Conservation (phyloP, 2,113 vertebrate genomes). For the Leptosomus discolor region DNA sequence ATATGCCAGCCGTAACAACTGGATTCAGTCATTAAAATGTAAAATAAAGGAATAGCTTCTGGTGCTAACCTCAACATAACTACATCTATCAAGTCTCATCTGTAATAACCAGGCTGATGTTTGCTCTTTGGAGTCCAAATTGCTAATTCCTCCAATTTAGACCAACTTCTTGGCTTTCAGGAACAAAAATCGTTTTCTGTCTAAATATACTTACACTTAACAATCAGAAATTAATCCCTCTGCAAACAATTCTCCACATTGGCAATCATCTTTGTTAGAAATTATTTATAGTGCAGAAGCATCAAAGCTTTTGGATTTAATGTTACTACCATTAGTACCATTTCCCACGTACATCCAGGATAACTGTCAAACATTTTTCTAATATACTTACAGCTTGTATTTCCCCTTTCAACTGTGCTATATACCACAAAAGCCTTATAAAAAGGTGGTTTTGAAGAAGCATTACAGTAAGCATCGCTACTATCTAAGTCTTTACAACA, state of each 20-base stretch:
- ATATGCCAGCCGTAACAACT: neutral
- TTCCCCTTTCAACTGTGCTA: neutral
- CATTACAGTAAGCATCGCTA: neutral
- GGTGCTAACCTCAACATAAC: neutral
- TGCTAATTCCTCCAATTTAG: slow-evolving; percentile 28
- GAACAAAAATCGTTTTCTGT: slow-evolving; percentile 38
- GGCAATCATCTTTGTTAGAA: neutral
- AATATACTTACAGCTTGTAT: accelerated
- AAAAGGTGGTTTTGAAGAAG: neutral
- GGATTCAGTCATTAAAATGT: neutral
- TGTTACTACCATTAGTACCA: neutral
- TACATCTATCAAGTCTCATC: neutral
- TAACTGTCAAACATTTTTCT: neutral
- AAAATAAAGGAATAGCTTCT: neutral
- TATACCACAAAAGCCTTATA: neutral
- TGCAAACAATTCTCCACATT: neutral
- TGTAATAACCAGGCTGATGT: neutral
- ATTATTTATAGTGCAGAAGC: slow-evolving; percentile 30
- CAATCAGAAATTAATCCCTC: slow-evolving; percentile 39
- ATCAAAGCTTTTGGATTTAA: neutral
- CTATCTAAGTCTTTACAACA: neutral
- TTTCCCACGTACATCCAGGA: neutral
- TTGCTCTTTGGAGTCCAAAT: neutral
- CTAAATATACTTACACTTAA: slow-evolving; percentile 60
- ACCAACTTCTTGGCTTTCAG: slow-evolving; percentile 6